Evolutionary conservation across 2,888 invertebrate genomes (phyloP), one percentile per base, ranked within the genome.

Genomic region (Venustoraphidia nigricollis): DNA sequence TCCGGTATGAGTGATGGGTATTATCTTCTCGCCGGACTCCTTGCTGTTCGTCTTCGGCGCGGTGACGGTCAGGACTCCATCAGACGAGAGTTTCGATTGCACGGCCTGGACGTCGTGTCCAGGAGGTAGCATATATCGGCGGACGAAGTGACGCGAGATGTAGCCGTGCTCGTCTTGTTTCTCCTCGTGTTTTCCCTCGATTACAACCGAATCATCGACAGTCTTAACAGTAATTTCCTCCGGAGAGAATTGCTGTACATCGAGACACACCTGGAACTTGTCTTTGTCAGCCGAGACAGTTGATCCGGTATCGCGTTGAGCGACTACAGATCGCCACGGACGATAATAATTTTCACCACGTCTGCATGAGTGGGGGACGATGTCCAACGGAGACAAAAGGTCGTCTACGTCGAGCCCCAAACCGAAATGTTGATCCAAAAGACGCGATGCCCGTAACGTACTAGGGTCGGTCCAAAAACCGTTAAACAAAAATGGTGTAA

Each of bases 181-280:
- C 52, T 86, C 77, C 57, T 83, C 83, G 59, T 83, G 86, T 60
- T 78, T 83, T 0, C 81, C 86, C 61, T 86, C 82, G n/a, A 83
- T 71, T 45, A 79, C 71, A 27, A 87, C 73, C 50, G 71, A 73
- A 51, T 79, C 76, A 9, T 83, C 84, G 1, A 80, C 71, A 0
- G 83, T 83, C 63, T 85, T 87, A 14, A 89, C 86, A 9, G 75
- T 72, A 37, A 90, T 78, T 63, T 89, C 88, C 11, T 80, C 77
- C 0, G 88, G 87, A n/a, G 73, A 68, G 58, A 87, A 89, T 56
- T 87, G 83, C 58, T 81, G 77, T 0, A 88, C 84, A 59, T 88
- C 87, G 56, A 87, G 66, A 57, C 75, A 77, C 9, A 82, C 80
- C 60, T 81, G 79, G 53, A 81, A 82, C 51, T 79, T 79, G 56